phyloP scores from a whole-genome alignment of 2,797 vertebrate genomes.

The Takifugu ocellatus region DNA sequence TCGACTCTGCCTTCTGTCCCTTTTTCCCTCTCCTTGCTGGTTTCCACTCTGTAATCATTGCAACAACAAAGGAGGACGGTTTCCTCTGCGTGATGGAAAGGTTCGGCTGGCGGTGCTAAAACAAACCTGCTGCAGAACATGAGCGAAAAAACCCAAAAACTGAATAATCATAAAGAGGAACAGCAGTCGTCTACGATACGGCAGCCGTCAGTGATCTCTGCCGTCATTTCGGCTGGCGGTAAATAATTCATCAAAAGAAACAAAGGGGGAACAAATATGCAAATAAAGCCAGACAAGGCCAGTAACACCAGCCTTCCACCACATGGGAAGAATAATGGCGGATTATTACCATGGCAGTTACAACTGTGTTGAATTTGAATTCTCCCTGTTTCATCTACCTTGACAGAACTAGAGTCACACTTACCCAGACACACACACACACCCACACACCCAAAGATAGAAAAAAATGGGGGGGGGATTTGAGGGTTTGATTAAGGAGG shows the following conservation, averaged over 20 bases:
- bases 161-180: slow-evolving; percentile 67
- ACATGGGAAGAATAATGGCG: slow-evolving; percentile 62
- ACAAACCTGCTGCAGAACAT: slow-evolving; percentile 47
- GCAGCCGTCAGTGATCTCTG: slow-evolving; percentile 65
- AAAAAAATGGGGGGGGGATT: slow-evolving; percentile 62
- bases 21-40: slow-evolving; percentile 30
- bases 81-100: slow-evolving; percentile 49
- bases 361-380: slow-evolving; percentile 70
- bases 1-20: slow-evolving; percentile 34
- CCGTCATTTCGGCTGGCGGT: slow-evolving; percentile 61
- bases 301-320: slow-evolving; percentile 52
- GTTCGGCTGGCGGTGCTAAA: slow-evolving; percentile 49
- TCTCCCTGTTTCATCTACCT: slow-evolving; percentile 72
- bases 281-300: slow-evolving; percentile 68
- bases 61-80: slow-evolving; percentile 56
- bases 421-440: slow-evolving; percentile 6
- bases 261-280: slow-evolving; percentile 74
- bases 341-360: slow-evolving; percentile 66
- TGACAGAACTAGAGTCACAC: slow-evolving; percentile 70
- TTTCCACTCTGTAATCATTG: slow-evolving; percentile 61
- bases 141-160: slow-evolving; percentile 30
- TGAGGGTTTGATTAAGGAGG: slow-evolving; percentile 69
- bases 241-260: slow-evolving; percentile 78
- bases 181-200: slow-evolving; percentile 51
- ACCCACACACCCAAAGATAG: neutral